Evolutionary conservation across 2,113 vertebrate species (phyloP), one percentile per base, ranked within the genome.

Genomic region (Mandrillus leucophaeus): DNA sequence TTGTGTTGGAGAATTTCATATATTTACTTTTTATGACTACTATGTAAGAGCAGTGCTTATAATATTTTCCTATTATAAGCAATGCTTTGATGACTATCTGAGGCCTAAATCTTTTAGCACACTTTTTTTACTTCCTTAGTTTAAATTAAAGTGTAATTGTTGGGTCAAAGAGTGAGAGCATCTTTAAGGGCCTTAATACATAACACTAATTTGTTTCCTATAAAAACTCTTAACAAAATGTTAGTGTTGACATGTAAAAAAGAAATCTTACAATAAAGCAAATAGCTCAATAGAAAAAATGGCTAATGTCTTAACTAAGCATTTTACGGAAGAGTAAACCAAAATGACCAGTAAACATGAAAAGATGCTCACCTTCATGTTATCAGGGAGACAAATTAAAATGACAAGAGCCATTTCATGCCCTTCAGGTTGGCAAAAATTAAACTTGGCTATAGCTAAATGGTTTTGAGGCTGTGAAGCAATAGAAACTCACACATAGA

Each of bases 371-470:
- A 35, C 25, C 40, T 72, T 93, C n/a, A 78, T 13, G 35, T 52
- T 79, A 86, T 95, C 64, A 78, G 66, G 40, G n/a, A 86, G 85
- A 88, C 66, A 84, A 79, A 68, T 75, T 88, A 68, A 89, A 94
- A 72, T 72, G 4, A 16, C 4, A 38, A 76, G 68, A 95, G 89
- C 14, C 8, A 59, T 79, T 92, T 93, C 43, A 78, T 70, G 75
- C 17, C 9, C n/a, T 43, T 84, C 18, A 84, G 48, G 23, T 73
- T 93, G 78, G n/a, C 40, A 84, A 75, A 87, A 90, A 66, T 88
- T 40, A 48, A 84, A 75, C 75, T 64, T 73, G 32, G 17, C 50
- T 78, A 38, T 82, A n/a, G 55, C 32, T 32, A 85, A 79, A 55
- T 72, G 27, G 3, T 38, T 93, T 70, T 75, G 52, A 93, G 45